phyloP scores from a whole-genome alignment of 2,797 vertebrate genomes.

The Schizopygopsis malacanthus region DNA sequence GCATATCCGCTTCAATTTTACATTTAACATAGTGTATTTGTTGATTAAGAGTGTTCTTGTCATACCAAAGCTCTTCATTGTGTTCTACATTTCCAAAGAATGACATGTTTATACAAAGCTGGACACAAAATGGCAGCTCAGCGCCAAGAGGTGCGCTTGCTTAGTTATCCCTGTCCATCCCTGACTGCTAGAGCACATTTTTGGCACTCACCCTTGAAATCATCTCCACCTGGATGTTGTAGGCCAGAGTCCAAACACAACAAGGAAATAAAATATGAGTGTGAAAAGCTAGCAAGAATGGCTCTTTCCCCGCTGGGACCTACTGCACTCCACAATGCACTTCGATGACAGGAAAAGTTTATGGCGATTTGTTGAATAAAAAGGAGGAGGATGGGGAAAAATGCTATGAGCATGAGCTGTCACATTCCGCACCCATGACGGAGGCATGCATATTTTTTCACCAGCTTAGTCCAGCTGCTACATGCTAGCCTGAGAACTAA shows the following conservation, averaged over 20 bases:
- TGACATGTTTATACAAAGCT: slow-evolving; percentile 51
- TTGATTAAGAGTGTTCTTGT: slow-evolving; percentile 7
- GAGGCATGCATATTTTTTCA: slow-evolving; percentile 54
- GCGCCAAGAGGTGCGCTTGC: slow-evolving; percentile 56
- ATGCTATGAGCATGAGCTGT: slow-evolving; percentile 61
- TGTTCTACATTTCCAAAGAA: slow-evolving; percentile 49
- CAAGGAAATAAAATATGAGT: slow-evolving; percentile 66
- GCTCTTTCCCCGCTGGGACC: slow-evolving; percentile 53
- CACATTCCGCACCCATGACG: slow-evolving; percentile 67
- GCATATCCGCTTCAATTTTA: background rate
- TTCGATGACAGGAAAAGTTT: slow-evolving; percentile 64
- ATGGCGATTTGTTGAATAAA: slow-evolving; percentile 61
- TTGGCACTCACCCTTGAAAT: slow-evolving; percentile 63
- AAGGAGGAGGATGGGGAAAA: slow-evolving; percentile 59
- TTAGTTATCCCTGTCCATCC: slow-evolving; percentile 61
- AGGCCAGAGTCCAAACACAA: slow-evolving; percentile 64
- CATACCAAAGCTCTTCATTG: slow-evolving; percentile 2
- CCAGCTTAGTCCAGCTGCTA: slow-evolving; percentile 58
- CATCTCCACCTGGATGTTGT: slow-evolving; percentile 68
- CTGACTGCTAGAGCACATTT: slow-evolving; percentile 59
- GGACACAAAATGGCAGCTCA: slow-evolving; percentile 56
- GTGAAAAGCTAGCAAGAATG: slow-evolving; percentile 62
- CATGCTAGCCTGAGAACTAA: slow-evolving; percentile 51
- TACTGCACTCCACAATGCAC: slow-evolving; percentile 57
- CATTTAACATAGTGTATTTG: background rate